Evolutionary conservation across 2,888 invertebrate genomes (phyloP).

Genomic region (Aporophyla lueneburgensis): DNA sequence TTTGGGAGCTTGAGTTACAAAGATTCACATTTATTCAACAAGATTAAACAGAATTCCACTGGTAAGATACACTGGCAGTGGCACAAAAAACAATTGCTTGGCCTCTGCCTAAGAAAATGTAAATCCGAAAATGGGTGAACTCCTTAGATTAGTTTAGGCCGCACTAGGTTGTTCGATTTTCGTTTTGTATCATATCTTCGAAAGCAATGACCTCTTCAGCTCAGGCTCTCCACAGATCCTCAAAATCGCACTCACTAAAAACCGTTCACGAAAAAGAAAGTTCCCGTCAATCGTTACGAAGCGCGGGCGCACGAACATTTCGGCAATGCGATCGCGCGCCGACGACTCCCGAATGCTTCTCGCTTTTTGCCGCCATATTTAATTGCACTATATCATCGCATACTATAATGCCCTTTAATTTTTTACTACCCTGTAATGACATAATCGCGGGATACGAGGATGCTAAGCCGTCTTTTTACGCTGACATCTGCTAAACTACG

Average conservation of each 20-base stretch:
- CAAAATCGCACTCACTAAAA: constrained; percentile 39
- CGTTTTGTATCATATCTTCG: not conserved
- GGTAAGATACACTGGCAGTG: not conserved
- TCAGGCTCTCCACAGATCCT: constrained; percentile 22
- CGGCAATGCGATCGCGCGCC: constrained; percentile 65
- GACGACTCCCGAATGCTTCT: constrained; percentile 58
- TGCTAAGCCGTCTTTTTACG: constrained; percentile 74
- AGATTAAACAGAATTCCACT: too few species aligned
- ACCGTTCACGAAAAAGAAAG: constrained; percentile 52
- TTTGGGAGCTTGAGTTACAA: too few species aligned
- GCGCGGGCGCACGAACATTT: constrained; percentile 64
- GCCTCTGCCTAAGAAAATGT: not conserved
- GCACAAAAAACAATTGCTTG: not conserved
- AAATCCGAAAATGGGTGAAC: not conserved
- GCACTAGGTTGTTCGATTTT: not conserved
- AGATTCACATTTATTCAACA: too few species aligned
- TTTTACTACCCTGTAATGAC: constrained; percentile 86
- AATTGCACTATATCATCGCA: constrained; percentile 90
- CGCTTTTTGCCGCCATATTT: constrained; percentile 76
- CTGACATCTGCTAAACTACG: constrained; percentile 72
- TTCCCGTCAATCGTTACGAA: constrained; percentile 50
- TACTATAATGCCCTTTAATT: constrained; percentile 88
- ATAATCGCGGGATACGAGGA: constrained; percentile 84
- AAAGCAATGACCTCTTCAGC: constrained; percentile 35
- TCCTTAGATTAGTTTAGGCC: too few species aligned